Base-by-base conservation (phyloP, 2,113 vertebrate genomes). In the Mystacornis crossleyi region DNA sequence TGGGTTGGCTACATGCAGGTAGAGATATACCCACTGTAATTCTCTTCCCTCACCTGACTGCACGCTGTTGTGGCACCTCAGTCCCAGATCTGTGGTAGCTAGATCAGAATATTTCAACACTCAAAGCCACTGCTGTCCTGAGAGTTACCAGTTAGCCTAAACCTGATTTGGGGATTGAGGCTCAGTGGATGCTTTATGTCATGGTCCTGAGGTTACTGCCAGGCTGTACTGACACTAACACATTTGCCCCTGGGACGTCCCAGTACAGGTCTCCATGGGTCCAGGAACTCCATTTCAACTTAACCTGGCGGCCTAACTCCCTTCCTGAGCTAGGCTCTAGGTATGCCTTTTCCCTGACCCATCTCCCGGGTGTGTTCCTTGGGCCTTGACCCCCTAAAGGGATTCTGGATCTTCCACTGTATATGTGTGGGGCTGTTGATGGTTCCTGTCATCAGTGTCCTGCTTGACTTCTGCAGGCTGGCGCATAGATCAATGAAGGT, bases 241-340 rank as follows among this genome's bases (percentile, higher is more conserved):
- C 20, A 12, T 9, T 26, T 55, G 4, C 1, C 9, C 6, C 18
- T 36, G 20, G 6, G 9, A 36, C 7, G 1, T 54, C 8, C 4
- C 3, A 0, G 6, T 60, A 3, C 29, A 53, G 18, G 1, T 43
- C 14, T 73, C 36, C 11, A 47, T 19, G 45, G 1, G 2, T 38
- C 4, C 29, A 77, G 20, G 12, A 75, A 9, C 5, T 10, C n/a
- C 16, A 28, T 50, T 89, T 78, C 14, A 42, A 5, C 2, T 53
- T 26, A 24, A 7, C 18, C 18, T 36, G 13, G 8, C 0, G 4
- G 4, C 3, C 13, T 78, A 61, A 61, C 48, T 40, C 8, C 17
- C 5, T 73, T 75, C 8, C 33, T 5, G 2, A 74, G 14, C 2
- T 58, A n/a, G 26, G 19, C 3, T 54, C 4, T 24, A 73, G 4